phyloP scores from a whole-genome alignment of 92 coral and sea anemone genomes.

The Muricea muricata region DNA sequence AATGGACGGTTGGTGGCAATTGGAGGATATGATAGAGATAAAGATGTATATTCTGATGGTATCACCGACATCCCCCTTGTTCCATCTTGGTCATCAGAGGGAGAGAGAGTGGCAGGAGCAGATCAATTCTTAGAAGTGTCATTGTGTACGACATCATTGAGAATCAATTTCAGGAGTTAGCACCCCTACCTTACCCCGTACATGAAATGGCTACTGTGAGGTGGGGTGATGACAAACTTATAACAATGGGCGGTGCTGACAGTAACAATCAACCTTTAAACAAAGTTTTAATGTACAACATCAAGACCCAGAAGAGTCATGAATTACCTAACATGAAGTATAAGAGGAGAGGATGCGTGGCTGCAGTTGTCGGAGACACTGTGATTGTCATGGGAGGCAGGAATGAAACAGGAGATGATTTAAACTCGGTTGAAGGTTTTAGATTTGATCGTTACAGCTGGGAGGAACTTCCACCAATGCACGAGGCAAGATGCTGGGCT shows the following conservation, averaged over 20 bases:
- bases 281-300: background rate
- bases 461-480: background rate
- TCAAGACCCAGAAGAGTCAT: background rate
- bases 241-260: background rate
- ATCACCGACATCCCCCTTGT: background rate
- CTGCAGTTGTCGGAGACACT: background rate
- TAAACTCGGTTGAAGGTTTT: background rate
- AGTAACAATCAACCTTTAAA: background rate
- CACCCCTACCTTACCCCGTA: background rate
- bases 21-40: background rate
- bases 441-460: background rate
- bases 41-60: background rate
- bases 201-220: background rate
- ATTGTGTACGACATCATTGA: background rate
- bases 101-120: no score
- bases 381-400: background rate
- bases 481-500: background rate
- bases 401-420: background rate
- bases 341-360: no score
- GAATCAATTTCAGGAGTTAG: no score
- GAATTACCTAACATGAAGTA: background rate
- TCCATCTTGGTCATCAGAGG: background rate
- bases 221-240: background rate
- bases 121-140: no score
- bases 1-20: background rate